Evolutionary conservation across 2,113 vertebrate genomes (phyloP).

Genomic region (Nymphicus hollandicus): DNA sequence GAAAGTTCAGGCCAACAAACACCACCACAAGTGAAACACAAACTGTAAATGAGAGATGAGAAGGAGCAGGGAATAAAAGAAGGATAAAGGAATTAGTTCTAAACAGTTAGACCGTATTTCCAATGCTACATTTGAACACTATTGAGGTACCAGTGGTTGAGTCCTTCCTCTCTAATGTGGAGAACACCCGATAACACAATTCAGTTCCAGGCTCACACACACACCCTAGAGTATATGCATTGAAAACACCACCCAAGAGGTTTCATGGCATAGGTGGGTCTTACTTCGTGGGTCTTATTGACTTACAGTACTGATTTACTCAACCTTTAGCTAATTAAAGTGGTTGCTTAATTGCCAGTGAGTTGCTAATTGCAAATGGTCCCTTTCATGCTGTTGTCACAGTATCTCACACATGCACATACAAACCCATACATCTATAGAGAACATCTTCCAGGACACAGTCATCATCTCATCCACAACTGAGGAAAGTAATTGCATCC

Average conservation of each 20-base stretch:
- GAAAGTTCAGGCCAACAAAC: neutral
- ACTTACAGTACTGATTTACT: neutral
- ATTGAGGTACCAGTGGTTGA: constrained; percentile 41
- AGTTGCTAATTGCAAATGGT: neutral
- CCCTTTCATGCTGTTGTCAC: neutral
- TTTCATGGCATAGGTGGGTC: neutral
- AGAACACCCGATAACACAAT: neutral
- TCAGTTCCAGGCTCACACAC: neutral
- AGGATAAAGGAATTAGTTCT: neutral
- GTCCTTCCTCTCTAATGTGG: neutral
- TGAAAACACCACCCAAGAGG: neutral
- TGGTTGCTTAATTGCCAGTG: neutral
- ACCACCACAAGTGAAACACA: neutral
- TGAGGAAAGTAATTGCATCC: neutral
- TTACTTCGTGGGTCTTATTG: neutral
- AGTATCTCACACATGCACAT: neutral
- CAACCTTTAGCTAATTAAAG: neutral
- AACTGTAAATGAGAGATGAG: neutral
- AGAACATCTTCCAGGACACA: neutral
- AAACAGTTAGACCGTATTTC: neutral
- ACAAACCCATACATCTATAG: neutral
- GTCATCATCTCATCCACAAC: neutral
- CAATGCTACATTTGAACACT: neutral
- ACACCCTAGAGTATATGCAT: neutral
- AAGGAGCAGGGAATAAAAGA: rapidly evolving